Conservation (phyloP, 2,797 vertebrate genomes). For the Alcedo quadribrachys region DNA sequence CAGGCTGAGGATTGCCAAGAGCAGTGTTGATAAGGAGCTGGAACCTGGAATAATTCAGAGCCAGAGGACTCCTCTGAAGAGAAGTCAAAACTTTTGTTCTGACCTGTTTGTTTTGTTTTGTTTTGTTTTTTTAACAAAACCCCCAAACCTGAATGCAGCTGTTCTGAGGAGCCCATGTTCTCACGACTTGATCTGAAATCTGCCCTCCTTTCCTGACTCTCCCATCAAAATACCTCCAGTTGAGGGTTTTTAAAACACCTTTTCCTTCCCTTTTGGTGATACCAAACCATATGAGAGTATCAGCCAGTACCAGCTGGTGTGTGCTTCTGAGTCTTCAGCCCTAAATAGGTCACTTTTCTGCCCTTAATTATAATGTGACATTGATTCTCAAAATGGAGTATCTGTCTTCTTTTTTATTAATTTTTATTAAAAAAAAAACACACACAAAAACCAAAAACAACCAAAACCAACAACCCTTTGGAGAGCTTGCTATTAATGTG, state of each 20-base stretch:
- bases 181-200: neutral
- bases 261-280: neutral
- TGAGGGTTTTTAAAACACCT: neutral
- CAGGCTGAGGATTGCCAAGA: neutral
- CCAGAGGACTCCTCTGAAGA: neutral
- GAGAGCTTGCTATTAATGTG: conserved; percentile 5
- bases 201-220: neutral
- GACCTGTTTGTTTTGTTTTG: neutral
- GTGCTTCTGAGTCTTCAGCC: neutral
- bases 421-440: neutral
- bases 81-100: neutral
- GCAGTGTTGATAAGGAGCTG: neutral
- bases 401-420: neutral
- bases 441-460: no score
- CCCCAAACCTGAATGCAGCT: neutral
- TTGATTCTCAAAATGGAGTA: neutral
- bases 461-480: neutral
- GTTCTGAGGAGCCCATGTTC: neutral
- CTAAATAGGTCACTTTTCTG: neutral
- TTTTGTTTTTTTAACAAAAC: neutral
- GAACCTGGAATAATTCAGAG: neutral
- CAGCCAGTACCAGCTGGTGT: neutral
- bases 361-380: neutral
- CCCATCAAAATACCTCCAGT: neutral
- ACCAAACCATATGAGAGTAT: neutral